Base-by-base conservation (phyloP, 2,888 invertebrate species). In the Platycheirus albimanus region DNA sequence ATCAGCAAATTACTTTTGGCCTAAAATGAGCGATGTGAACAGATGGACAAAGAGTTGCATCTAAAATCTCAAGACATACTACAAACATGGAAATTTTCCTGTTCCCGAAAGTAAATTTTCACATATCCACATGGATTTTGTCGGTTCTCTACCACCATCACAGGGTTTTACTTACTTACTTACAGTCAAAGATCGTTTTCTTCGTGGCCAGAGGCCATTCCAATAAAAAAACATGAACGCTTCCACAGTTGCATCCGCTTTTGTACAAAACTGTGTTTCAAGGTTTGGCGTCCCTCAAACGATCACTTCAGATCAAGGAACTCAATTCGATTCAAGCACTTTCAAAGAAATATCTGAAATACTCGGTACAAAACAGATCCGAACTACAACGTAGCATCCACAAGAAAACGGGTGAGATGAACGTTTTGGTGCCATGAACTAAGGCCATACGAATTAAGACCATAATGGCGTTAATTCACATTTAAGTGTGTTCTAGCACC, bases 291-390 rank as follows among this genome's bases (percentile, higher is more conserved):
- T 74, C 0, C 77, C 84, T 3, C 11, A 47, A 19, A 58, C 15
- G 20, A 54, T 85, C 8, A 77, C 70, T 2, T 61, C 75, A 0
- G 70, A 76, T 45, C 70, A 78, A 63, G 58, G 74, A 2, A 45
- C 45, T 7, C 72, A 77, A 49, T 75, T 84, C n/a, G 70, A 84
- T 30, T 78, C 70, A 20, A 15, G 47, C 5, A 24, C 24, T 24
- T 49, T 49, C 8, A 49, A 49, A 13, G 13, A 49, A 49, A n/a
- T 28, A 0, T 28, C 13, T 0, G 28, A 49, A 77, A 33, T 33
- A 3, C 33, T 33, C 33, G 33, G 8, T 33, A 33, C 33, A 33
- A 33, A 33, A 33, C 33, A 8, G 33, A 33, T 33, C 33, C 33
- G 33, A 33, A 33, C 33, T 33, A 33, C 33, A 33, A 33, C 33